These are phyloP conservation scores for Gymnobelideus leadbeateri DNA, from an alignment of 2,113 vertebrate genomes.

Conservation along the genomic window DNA sequence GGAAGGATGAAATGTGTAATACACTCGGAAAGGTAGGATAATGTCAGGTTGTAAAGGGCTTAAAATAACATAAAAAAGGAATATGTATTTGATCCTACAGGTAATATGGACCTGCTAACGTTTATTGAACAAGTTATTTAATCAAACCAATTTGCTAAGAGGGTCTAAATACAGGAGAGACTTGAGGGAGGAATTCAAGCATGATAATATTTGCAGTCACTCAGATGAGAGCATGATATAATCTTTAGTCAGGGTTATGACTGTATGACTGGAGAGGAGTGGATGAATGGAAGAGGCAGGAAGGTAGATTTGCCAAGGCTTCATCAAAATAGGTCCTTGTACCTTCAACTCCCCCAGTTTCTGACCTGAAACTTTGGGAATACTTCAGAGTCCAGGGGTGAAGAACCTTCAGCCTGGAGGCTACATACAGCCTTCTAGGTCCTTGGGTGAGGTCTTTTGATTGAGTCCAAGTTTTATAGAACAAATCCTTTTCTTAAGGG, in stretches of 20 bases:
- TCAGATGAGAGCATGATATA: neutral
- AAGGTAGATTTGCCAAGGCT: neutral
- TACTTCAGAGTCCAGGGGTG: neutral
- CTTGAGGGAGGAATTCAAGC: neutral
- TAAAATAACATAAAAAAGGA: neutral
- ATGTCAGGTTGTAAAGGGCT: neutral
- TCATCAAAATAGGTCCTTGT: neutral
- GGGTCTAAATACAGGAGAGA: neutral
- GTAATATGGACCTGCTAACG: neutral
- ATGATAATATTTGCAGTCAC: neutral
- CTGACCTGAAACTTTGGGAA: neutral
- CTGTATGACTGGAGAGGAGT: neutral
- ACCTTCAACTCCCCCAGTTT: neutral
- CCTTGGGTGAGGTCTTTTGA: no score
- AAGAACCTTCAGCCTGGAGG: no score
- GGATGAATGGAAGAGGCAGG: neutral
- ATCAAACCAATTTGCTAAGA: neutral
- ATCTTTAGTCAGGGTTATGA: neutral
- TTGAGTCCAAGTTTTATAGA: no score
- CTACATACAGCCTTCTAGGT: no score
- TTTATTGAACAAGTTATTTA: neutral
- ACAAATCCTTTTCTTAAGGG: no score
- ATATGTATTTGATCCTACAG: neutral
- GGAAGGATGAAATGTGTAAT: neutral
- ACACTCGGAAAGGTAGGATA: neutral